Evolutionary conservation across 2,797 vertebrate species (phyloP).

Genomic region (Chrosomus eos): DNA sequence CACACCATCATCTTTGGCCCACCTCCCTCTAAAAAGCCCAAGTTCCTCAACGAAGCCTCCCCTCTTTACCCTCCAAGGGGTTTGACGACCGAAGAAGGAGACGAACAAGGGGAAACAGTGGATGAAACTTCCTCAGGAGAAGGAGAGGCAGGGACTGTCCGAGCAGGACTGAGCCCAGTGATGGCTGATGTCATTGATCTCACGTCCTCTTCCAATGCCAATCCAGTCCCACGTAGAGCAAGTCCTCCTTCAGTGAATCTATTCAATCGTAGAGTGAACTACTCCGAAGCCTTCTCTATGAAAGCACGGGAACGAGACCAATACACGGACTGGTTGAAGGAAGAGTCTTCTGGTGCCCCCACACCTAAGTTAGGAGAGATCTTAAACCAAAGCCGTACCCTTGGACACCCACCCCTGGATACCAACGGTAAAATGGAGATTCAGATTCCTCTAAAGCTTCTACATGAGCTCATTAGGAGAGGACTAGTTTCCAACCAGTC

Average conservation of each 20-base stretch:
- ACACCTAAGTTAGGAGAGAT: conserved; percentile 15
- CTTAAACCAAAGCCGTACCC: conserved; percentile 13
- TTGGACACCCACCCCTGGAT: conserved; percentile 52
- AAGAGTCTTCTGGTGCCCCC: conserved; percentile 40
- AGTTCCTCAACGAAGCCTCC: conserved; percentile 77
- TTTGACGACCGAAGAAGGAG: conserved; percentile 38
- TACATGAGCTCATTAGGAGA: conserved; percentile 71
- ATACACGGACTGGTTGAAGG: not conserved
- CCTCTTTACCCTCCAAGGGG: conserved; percentile 66
- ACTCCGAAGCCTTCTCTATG: not conserved
- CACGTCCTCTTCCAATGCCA: conserved; percentile 19
- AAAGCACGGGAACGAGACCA: conserved; percentile 47
- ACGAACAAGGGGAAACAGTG: conserved; percentile 40
- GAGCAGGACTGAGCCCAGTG: not conserved
- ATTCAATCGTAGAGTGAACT: conserved; percentile 1
- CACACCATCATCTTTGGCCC: conserved; percentile 72
- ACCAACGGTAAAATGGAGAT: conserved; percentile 74
- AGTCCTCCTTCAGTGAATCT: conserved; percentile 25
- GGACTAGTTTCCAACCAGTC: conserved; percentile 40
- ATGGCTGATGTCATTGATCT: conserved; percentile 34
- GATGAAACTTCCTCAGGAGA: not conserved
- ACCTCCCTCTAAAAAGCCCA: conserved; percentile 68
- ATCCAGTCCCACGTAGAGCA: conserved; percentile 14
- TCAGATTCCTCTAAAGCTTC: conserved; percentile 75
- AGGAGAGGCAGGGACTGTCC: not conserved